phyloP scores from a whole-genome alignment of 2,888 invertebrate species.

The Ceraclea dissimilis region DNA sequence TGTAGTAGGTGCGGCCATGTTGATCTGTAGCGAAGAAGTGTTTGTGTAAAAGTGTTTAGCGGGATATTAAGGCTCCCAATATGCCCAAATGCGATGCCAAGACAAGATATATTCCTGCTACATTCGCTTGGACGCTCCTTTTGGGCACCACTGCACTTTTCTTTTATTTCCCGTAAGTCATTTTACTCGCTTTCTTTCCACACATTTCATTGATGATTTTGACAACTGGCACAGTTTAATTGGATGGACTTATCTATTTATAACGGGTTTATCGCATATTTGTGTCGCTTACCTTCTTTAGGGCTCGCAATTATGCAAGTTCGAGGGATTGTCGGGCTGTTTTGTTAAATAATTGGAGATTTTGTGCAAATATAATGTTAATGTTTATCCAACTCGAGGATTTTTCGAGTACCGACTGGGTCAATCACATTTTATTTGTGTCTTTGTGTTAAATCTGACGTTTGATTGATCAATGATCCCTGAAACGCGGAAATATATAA shows the following conservation, averaged over 20 bases:
- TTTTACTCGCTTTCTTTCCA: slow-evolving; percentile 26
- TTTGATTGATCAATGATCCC: background rate
- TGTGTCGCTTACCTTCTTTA: slow-evolving; percentile 3
- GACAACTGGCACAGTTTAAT: slow-evolving; percentile 19
- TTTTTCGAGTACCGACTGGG: background rate
- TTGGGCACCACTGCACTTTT: slow-evolving; percentile 89
- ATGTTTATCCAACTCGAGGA: background rate
- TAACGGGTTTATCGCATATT: slow-evolving; percentile 13
- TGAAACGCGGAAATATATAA: no score
- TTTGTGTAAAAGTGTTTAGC: slow-evolving; percentile 22
- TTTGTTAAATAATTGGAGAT: slow-evolving; percentile 5
- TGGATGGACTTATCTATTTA: slow-evolving; percentile 15
- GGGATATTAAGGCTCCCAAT: slow-evolving; percentile 40
- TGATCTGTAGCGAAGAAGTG: slow-evolving; percentile 42
- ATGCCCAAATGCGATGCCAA: slow-evolving; percentile 97
- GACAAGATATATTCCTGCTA: slow-evolving; percentile 96
- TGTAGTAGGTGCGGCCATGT: slow-evolving; percentile 54
- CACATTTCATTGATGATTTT: slow-evolving; percentile 18
- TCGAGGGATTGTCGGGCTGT: background rate
- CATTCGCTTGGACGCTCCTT: slow-evolving; percentile 95
- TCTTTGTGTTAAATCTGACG: background rate
- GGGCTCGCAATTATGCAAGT: background rate
- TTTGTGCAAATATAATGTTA: slow-evolving; percentile 5
- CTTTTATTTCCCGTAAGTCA: slow-evolving; percentile 96
- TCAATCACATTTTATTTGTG: background rate